Evolutionary conservation across 2,888 invertebrate species (phyloP).

Genomic region (Dynastes maya): DNA sequence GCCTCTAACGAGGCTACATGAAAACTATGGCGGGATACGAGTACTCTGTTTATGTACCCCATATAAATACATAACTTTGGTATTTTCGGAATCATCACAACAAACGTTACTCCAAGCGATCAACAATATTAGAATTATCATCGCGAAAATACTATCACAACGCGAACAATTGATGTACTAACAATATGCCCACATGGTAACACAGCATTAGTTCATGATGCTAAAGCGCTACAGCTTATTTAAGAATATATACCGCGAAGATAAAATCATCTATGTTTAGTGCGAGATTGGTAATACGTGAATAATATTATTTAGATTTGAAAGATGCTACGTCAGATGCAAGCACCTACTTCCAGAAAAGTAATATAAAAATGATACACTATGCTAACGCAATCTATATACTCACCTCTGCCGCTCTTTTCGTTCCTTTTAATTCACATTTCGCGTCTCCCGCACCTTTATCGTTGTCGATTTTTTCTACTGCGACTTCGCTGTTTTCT

Average conservation of each 20-base stretch:
- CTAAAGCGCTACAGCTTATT: conserved; percentile 33
- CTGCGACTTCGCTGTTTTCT: conserved; percentile 90
- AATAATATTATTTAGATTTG: conserved; percentile 20
- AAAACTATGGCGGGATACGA: conserved; percentile 54
- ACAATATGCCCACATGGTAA: conserved; percentile 53
- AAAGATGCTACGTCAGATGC: conserved; percentile 50
- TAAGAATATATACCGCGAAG: conserved; percentile 14
- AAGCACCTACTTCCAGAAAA: conserved; percentile 48
- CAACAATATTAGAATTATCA: conserved; percentile 11
- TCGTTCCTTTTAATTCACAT: conserved; percentile 89
- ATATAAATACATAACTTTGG: conserved; percentile 25
- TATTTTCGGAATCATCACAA: conserved; percentile 29
- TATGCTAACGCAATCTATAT: conserved; percentile 49
- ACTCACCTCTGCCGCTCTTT: conserved; percentile 91
- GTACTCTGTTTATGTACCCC: conserved; percentile 51
- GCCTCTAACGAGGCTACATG: conserved; percentile 62
- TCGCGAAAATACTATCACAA: conserved; percentile 4
- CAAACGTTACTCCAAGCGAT: not conserved
- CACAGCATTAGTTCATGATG: conserved; percentile 41
- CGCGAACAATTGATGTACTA: conserved; percentile 22
- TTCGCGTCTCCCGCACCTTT: conserved; percentile 82
- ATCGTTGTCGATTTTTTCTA: conserved; percentile 86
- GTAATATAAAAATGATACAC: conserved; percentile 52
- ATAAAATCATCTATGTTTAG: conserved; percentile 11
- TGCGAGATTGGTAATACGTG: conserved; percentile 8